Evolutionary conservation across 64 coral and sea anemone genomes (phyloP).

Genomic region (Stichodactyla mertensii): DNA sequence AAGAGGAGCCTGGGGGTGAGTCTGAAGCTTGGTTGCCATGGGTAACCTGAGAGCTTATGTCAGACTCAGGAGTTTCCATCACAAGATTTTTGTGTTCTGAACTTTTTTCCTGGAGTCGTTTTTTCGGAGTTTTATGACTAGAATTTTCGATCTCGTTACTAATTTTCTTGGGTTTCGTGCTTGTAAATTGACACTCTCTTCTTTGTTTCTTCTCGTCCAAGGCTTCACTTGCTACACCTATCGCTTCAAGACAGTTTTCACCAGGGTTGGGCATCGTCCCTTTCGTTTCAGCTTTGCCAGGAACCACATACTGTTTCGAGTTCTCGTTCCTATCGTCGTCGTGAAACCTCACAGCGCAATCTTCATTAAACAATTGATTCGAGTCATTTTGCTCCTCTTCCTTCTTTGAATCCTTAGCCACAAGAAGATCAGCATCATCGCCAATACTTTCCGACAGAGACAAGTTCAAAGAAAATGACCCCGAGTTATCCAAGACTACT

Average conservation of each 20-base stretch:
- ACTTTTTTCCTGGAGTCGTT: background rate
- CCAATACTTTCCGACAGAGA: constrained; percentile 41
- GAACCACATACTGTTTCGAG: background rate
- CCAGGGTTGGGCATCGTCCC: background rate
- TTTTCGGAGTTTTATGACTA: background rate
- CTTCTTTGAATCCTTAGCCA: constrained; percentile 40
- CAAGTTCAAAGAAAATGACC: constrained; percentile 50
- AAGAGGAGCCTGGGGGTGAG: background rate
- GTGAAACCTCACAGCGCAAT: background rate
- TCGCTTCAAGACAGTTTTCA: background rate
- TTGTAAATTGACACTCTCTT: background rate
- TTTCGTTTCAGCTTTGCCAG: background rate
- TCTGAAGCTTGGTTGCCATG: background rate
- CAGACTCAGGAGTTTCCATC: constrained; percentile 1
- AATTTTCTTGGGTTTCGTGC: background rate
- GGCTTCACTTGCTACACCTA: background rate
- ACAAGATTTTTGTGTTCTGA: background rate
- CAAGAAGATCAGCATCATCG: constrained; percentile 27
- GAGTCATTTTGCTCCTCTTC: background rate
- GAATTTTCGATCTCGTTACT: background rate
- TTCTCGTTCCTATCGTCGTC: background rate
- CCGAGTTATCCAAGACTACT: background rate
- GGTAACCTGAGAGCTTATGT: background rate
- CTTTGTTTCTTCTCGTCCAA: background rate
- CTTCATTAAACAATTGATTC: background rate